Base-by-base conservation (phyloP, 2,113 vertebrate species). In the Damaliscus lunatus region DNA sequence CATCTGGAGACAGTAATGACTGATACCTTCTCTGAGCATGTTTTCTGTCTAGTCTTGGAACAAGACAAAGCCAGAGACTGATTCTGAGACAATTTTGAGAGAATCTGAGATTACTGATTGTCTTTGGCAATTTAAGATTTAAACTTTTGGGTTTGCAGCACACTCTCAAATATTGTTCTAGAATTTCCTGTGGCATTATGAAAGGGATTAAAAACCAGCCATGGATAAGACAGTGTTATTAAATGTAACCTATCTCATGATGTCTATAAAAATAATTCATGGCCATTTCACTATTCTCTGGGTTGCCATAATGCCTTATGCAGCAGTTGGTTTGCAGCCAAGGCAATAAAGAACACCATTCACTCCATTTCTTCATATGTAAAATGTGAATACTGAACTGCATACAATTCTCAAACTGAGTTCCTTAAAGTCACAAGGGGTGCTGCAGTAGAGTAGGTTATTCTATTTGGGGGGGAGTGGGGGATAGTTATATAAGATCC, bases 111-210 rank as follows among this genome's bases (percentile, higher is more conserved):
- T 27, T 36, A 64, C 50, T 29, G n/a, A 33, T 90, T 81, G 85
- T 92, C 36, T 40, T 95, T 7, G 89, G 83, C 4, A 89, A 78
- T 33, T 86, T 77, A 71, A 27, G 31, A 67, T 46, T 71, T 82
- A 29, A 59, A 46, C 25, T 15, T 67, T 67, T 77, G 40, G 77
- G 12, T 48, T 50, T 33, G 31, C 13, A 86, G 11, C 3, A 52
- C 5, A n/a, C 13, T 81, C 80, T 60, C n/a, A 74, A 78, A 92
- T 77, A 48, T 13, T 62, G 23, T 88, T 92, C 27, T 97, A 80
- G 3, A 93, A 40, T 64, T 64, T 87, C 19, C 88, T 55, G 1
- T 43, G 7, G 31, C 3, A 36, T 60, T 92, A 87, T 3, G 16
- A 64, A 7, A 64, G 25, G 36, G 52, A 88, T 43, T 83, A 71